Conservation (phyloP, 2,888 invertebrate genomes). For the Ecdyonurus torrentis region DNA sequence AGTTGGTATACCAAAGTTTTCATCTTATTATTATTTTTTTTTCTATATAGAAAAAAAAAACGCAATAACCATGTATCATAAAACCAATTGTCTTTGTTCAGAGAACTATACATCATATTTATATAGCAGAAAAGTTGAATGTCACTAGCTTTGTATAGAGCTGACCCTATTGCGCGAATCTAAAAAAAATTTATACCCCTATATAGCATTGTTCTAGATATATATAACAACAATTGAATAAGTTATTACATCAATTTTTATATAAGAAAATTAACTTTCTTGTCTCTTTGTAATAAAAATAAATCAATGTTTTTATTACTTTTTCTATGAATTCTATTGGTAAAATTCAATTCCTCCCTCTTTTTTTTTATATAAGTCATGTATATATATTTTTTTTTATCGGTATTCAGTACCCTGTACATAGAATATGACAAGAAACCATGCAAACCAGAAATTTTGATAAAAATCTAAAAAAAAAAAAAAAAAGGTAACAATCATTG, state of each 20-base stretch:
- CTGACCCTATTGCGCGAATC: not conserved
- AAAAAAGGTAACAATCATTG: too few species aligned
- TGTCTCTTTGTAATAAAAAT: not conserved
- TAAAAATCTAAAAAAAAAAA: too few species aligned
- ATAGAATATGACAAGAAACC: too few species aligned
- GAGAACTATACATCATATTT: not conserved
- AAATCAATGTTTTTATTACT: not conserved
- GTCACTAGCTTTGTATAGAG: not conserved
- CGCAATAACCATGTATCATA: not conserved
- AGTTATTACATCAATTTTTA: not conserved
- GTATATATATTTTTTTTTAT: not conserved
- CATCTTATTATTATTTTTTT: not conserved
- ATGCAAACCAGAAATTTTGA: too few species aligned
- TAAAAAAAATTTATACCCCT: not conserved
- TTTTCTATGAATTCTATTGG: not conserved
- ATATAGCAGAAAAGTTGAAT: too few species aligned
- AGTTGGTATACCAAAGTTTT: not conserved
- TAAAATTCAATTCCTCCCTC: too few species aligned
- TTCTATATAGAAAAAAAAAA: too few species aligned
- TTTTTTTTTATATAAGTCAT: not conserved
- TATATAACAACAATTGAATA: not conserved
- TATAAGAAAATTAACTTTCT: not conserved
- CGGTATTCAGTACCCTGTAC: not conserved
- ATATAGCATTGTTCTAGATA: not conserved
- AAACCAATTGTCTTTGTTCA: not conserved